Conservation (phyloP, 2,113 vertebrate species). For the Anarhynchus alexandrinus region DNA sequence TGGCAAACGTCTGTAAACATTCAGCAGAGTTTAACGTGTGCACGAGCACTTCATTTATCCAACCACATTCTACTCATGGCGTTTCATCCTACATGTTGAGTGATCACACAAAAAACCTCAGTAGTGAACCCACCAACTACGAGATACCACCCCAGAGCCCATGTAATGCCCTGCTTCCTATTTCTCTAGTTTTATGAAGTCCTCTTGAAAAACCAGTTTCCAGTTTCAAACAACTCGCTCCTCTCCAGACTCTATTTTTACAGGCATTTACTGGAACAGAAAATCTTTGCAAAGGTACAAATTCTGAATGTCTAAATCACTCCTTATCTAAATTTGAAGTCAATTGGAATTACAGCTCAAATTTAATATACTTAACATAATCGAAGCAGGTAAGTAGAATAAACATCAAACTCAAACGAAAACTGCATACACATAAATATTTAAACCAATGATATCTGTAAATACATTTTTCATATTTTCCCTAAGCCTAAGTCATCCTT, state of each 20-base stretch:
- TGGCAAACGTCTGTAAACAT: not conserved
- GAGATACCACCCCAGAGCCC: not conserved
- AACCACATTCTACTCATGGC: not conserved
- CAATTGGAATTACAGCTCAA: not conserved
- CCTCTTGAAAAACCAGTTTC: not conserved
- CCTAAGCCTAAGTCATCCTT: not conserved
- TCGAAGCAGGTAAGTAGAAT: not conserved
- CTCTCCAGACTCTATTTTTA: not conserved
- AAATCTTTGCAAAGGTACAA: not conserved
- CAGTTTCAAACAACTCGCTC: not conserved
- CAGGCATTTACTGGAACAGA: not conserved
- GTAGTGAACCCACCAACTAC: not conserved
- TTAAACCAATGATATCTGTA: conserved; percentile 7
- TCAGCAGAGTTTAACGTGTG: not conserved
- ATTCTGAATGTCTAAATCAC: not conserved
- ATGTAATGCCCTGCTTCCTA: not conserved
- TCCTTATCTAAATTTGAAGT: not conserved
- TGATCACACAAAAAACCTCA: not conserved
- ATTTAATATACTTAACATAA: not conserved
- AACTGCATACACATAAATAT: not conserved
- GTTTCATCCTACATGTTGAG: not conserved
- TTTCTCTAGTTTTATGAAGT: not conserved
- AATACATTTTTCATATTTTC: conserved; percentile 2
- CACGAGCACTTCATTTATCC: not conserved
- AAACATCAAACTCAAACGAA: not conserved